Evolutionary conservation across 2,888 invertebrate genomes (phyloP), one percentile per base, ranked within the genome.

Genomic region (Lasioglossum oenotherae): DNA sequence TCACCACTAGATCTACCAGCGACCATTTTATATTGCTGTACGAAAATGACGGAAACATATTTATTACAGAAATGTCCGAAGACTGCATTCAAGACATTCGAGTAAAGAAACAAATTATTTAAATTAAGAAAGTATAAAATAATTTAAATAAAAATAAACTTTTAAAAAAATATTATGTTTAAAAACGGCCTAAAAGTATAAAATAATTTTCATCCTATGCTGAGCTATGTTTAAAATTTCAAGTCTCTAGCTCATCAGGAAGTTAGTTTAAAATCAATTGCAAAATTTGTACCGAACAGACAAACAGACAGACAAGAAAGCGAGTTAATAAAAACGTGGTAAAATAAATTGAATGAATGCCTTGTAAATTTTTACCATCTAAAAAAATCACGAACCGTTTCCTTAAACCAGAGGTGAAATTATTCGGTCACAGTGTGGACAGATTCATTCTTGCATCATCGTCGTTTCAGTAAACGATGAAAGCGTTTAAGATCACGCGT

Each of bases 401-500:
- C 2, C 2, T 6, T 0, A 27, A 16, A 31, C 6, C 64, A 31
- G 14, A 31, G 14, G 14, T 16, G 64, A 64, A 64, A 64, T 64
- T 16, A 31, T 64, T 31, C 64, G 4, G 1, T 6, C 14, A 14
- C 31, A 31, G n/a, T 23, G n/a, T 16, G 35, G 31, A 1, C 10
- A 1, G 23, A 69, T 19, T 69, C 10, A 10, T 35, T 69, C 23
- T 35, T 38, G 67, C 27, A 64, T 19, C 67, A 23, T 31, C 67
- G 67, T 38, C 35, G 67, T 69, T 4, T 5, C 38, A 12, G 38
- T n/a, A 71, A 71, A 41, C 12, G n/a, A 38, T 38, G 69, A 69
- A 35, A 38, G n/a, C 71, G 71, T 69, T 69, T 38, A 41, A 71
- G 19, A 71, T 71, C 71, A 23, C n/a, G 23, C 41, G 38, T 71